Evolutionary conservation across 2,888 invertebrate species (phyloP).

Genomic region (Tetheella fluctuosa): DNA sequence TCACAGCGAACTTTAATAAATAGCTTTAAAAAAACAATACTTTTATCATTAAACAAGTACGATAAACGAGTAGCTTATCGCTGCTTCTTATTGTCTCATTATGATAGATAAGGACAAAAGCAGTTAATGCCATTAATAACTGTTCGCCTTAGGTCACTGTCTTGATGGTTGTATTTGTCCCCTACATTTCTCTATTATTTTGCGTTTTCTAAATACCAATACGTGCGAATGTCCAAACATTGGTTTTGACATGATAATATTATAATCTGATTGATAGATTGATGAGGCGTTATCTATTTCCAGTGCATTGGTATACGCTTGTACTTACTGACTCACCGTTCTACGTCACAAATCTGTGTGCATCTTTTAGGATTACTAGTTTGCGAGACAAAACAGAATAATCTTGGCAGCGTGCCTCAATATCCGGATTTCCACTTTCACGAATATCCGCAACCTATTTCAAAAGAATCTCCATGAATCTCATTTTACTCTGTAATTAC

Average conservation of each 20-base stretch:
- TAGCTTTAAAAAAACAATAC: neutral
- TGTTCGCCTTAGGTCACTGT: neutral
- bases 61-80: neutral
- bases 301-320: neutral
- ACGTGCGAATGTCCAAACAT: neutral
- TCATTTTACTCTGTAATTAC: neutral
- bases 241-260: neutral
- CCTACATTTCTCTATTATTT: neutral
- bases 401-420: neutral
- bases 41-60: neutral
- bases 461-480: neutral
- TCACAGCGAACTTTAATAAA: neutral
- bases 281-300: slow-evolving; percentile 7
- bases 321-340: neutral
- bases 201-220: neutral
- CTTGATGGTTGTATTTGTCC: neutral
- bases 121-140: slow-evolving; percentile 1
- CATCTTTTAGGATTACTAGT: neutral
- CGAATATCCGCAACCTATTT: neutral
- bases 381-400: neutral
- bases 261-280: neutral
- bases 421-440: neutral
- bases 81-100: neutral
- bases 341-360: neutral
- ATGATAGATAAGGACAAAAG: neutral